Conservation (phyloP, 2,888 invertebrate species). For the Oscheius sp. region DNA sequence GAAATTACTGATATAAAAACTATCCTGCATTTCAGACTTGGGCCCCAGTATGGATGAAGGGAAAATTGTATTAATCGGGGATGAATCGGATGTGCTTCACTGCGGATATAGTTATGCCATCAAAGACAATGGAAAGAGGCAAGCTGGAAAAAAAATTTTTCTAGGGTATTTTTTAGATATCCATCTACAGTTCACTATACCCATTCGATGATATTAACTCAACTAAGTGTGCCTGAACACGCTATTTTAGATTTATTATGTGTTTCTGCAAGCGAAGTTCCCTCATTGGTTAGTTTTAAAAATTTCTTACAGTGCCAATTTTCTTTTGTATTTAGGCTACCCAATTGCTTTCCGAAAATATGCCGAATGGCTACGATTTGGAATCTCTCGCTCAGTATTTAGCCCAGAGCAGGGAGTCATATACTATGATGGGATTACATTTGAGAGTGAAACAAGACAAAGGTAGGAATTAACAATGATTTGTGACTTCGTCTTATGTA, state of each 20-base stretch:
- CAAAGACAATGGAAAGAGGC: slow-evolving; percentile 67
- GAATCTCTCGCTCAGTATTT: slow-evolving; percentile 63
- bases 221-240: slow-evolving; percentile 59
- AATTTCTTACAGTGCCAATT: slow-evolving; percentile 20
- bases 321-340: slow-evolving; percentile 39
- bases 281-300: slow-evolving; percentile 47
- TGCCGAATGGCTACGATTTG: slow-evolving; percentile 68
- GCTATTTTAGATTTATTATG: slow-evolving; percentile 66
- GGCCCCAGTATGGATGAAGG: slow-evolving; percentile 62
- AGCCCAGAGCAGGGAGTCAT: slow-evolving; percentile 58
- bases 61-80: slow-evolving; percentile 67
- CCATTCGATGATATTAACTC: slow-evolving; percentile 62
- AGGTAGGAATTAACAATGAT: slow-evolving; percentile 44
- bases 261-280: slow-evolving; percentile 60
- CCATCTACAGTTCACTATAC: slow-evolving; percentile 69
- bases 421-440: slow-evolving; percentile 65
- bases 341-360: slow-evolving; percentile 59
- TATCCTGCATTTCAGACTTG: slow-evolving; percentile 22
- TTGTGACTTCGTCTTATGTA: slow-evolving; percentile 9
- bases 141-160: background rate
- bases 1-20: background rate
- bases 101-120: slow-evolving; percentile 67
- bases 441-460: slow-evolving; percentile 68
- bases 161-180: slow-evolving; percentile 56
- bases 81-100: slow-evolving; percentile 69